Conservation (phyloP, 2,888 invertebrate species). For the Nephrotoma flavescens region DNA sequence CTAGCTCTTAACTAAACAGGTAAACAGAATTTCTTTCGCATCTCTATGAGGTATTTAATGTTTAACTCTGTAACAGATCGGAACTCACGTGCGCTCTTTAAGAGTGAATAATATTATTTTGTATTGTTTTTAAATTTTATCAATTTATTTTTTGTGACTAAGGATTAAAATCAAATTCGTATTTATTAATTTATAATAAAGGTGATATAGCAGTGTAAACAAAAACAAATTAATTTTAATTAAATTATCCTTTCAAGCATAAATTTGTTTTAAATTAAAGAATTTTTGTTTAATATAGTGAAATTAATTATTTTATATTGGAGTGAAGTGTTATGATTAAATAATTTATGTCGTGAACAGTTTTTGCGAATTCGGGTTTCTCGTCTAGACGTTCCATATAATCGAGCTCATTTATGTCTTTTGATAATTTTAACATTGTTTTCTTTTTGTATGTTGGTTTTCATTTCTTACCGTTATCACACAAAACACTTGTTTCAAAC, state of each 20-base stretch:
- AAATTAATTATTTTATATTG: background rate
- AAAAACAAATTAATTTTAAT: background rate
- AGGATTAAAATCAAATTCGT: background rate
- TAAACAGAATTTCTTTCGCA: slow-evolving; percentile 10
- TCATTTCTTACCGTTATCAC: background rate
- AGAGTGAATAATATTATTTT: background rate
- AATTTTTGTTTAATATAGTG: background rate
- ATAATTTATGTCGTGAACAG: background rate
- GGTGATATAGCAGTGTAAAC: background rate
- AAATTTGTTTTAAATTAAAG: background rate
- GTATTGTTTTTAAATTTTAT: background rate
- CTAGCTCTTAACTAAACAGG: background rate
- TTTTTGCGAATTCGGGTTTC: background rate
- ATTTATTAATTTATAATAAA: background rate
- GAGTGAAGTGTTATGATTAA: background rate
- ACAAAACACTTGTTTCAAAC: background rate
- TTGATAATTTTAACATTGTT: background rate
- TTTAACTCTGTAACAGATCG: slow-evolving; percentile 19
- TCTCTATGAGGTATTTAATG: slow-evolving; percentile 29
- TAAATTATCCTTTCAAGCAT: background rate
- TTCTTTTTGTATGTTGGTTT: background rate
- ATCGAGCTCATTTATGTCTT: background rate
- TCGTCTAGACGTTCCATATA: background rate
- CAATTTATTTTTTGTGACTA: background rate
- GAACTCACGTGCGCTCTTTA: background rate